Base-by-base conservation (phyloP, 2,113 vertebrate genomes). In the Plotosus lineatus region DNA sequence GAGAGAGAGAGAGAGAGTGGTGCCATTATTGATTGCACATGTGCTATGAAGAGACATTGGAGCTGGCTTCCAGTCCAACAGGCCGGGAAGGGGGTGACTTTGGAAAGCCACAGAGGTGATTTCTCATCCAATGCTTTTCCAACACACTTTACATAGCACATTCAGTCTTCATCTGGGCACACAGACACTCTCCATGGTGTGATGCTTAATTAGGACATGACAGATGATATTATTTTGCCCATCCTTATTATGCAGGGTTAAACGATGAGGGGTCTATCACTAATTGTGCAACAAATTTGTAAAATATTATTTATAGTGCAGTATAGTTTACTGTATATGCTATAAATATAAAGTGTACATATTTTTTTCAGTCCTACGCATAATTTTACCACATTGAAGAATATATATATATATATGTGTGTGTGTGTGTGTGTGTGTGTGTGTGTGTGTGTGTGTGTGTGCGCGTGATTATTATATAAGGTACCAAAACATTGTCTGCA, bases 1-100 rank as follows among this genome's bases (percentile, higher is more conserved):
- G 26, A 11, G 56, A 40, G 31, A 28, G 51, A 33, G 38, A 53
- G 66, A 55, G 56, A 26, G 44, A 74, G 60, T 60, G 69, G 76
- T 81, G 72, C 77, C 73, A 26, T 84, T 83, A 84, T 86, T 86
- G 82, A 83, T 82, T 78, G 66, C 78, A 81, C 60, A 48, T 87
- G 86, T 58, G 77, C 58, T 56, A 56, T 60, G 80, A 82, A 33
- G 85, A 84, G 79, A 83, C 81, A 15, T 26, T 60, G 50, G 55
- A 53, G 42, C 83, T 68, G 71, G 63, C 44, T 83, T 60, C 40
- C 36, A 56, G 58, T 51, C 74, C 77, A 85, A 80, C 77, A 83
- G 78, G 44, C 85, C 60, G 38, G 10, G 33, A 77, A 74, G 72
- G 44, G 40, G 36, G 60, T 44, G 42, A 61, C 78, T 77, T 76